Percentiles rank a stretch among this genome's conserved stretches.
These are phyloP conservation scores for Geophilus truncorum DNA, from an alignment of 2,888 invertebrate genomes.

Conservation along the genomic window DNA sequence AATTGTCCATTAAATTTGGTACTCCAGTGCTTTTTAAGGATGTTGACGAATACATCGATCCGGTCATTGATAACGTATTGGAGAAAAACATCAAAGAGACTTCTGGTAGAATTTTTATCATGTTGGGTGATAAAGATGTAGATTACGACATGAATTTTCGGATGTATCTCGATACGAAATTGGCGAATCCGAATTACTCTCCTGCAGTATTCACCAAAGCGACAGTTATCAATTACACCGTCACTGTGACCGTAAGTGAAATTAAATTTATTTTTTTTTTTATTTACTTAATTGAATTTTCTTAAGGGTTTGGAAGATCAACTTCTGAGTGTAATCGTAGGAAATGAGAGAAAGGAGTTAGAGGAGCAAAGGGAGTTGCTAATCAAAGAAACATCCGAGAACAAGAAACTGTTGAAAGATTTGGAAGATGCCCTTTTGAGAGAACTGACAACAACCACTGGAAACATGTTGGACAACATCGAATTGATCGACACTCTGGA, in stretches of 20 bases:
- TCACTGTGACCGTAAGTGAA: slow-evolving; percentile 64
- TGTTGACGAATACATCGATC: slow-evolving; percentile 87
- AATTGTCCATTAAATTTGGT: slow-evolving; percentile 85
- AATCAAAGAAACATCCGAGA: slow-evolving; percentile 77
- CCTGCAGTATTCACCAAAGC: slow-evolving; percentile 82
- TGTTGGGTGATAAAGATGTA: slow-evolving; percentile 81
- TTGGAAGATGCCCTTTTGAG: slow-evolving; percentile 78
- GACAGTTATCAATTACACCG: slow-evolving; percentile 85
- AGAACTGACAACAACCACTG: slow-evolving; percentile 78
- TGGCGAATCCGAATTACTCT: slow-evolving; percentile 80
- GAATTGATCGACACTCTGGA: slow-evolving; percentile 80
- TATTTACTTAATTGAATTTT: not conserved
- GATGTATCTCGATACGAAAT: slow-evolving; percentile 82
- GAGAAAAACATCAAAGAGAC: slow-evolving; percentile 75
- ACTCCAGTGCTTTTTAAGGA: slow-evolving; percentile 83
- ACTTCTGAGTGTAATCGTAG: slow-evolving; percentile 79
- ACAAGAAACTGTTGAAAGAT: slow-evolving; percentile 74
- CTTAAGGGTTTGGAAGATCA: slow-evolving; percentile 82
- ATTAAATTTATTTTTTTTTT: not conserved
- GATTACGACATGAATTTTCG: slow-evolving; percentile 84
- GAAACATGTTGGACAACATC: slow-evolving; percentile 88
- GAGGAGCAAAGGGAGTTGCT: slow-evolving; percentile 80
- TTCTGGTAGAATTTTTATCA: slow-evolving; percentile 72
- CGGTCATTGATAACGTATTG: slow-evolving; percentile 79
- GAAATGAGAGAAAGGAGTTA: slow-evolving; percentile 77